Percentiles rank a stretch among this genome's conserved stretches.
Conservation (phyloP, 2,113 vertebrate genomes). For the Rhea americana region DNA sequence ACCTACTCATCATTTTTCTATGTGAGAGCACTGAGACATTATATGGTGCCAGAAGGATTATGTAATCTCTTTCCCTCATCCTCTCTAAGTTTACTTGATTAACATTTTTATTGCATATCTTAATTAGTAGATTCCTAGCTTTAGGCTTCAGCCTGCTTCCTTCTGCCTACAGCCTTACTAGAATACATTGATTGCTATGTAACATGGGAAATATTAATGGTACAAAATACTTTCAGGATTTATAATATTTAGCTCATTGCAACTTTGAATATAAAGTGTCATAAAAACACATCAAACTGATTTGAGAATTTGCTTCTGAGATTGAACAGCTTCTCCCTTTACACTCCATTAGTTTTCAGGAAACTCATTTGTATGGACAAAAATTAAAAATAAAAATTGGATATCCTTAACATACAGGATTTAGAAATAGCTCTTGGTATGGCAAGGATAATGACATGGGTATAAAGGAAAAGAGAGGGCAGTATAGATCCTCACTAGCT, state of each 20-base stretch:
- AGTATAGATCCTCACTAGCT: not conserved
- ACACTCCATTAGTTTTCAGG: not conserved
- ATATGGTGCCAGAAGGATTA: constrained; percentile 4
- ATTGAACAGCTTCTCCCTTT: not conserved
- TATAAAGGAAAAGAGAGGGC: not conserved
- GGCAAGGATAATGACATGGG: not conserved
- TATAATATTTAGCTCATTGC: constrained; percentile 1
- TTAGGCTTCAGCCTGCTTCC: constrained; percentile 16
- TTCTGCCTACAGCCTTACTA: not conserved
- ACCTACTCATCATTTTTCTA: constrained; percentile 22
- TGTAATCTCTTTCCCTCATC: not conserved
- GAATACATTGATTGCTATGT: not conserved
- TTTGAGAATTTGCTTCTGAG: not conserved
- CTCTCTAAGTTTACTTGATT: constrained; percentile 46
- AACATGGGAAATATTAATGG: not conserved
- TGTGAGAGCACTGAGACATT: constrained; percentile 6
- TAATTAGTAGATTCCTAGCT: constrained; percentile 52
- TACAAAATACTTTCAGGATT: not conserved
- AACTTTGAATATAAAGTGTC: not conserved
- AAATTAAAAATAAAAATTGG: not conserved
- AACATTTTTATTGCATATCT: constrained; percentile 62
- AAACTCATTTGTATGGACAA: not conserved
- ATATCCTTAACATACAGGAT: not conserved
- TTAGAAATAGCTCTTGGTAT: not conserved
- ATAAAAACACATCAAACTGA: not conserved